Evolutionary conservation across 1,140 invertebrate genomes (phyloP), one percentile per base, ranked within the genome.

Genomic region (Musca vetustissima): DNA sequence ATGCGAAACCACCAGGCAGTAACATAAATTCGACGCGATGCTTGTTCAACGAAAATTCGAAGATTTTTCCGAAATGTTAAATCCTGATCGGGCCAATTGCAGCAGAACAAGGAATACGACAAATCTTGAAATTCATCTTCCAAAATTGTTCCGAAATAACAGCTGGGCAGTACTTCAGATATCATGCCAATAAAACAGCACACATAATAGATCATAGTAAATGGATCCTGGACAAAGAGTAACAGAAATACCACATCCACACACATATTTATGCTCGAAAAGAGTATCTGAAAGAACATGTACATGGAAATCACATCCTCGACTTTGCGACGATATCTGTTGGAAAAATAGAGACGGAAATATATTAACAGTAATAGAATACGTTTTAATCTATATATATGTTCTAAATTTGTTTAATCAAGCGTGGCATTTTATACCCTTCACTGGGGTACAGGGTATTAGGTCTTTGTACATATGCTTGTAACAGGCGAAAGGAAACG

Each of bases 241-340:
- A 68, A 50, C 28, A 68, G 19, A 64, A 50, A 49, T 4, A 64
- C 25, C 21, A 68, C 50, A 2, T 25, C 47, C 15, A 64, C 59
- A 28, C 55, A 59, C 55, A 68, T 49, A 50, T 64, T 61, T 22
- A 68, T 15, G 36, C 21, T 43, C 43, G 55, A 22, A 9, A 64
- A 24, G 11, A 69, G 19, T 32, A 64, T 52, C 21, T 69, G 68
- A 13, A 69, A 9, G 36, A 69, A 69, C 28, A 64, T 64, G 22
- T 32, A 32, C 9, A 64, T 8, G 9, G 68, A 64, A 14, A 49
- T 22, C 24, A 69, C 14, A 17, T 64, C 25, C 22, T 64, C 57
- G n/a, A 69, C 25, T 49, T 24, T 48, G 15, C 13, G 3, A 15
- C 67, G 55, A 61, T 57, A 61, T 24, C 67, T 68, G 43, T 1